phyloP scores from a whole-genome alignment of 2,797 vertebrate species.

The Parotocinclus haroldoi region DNA sequence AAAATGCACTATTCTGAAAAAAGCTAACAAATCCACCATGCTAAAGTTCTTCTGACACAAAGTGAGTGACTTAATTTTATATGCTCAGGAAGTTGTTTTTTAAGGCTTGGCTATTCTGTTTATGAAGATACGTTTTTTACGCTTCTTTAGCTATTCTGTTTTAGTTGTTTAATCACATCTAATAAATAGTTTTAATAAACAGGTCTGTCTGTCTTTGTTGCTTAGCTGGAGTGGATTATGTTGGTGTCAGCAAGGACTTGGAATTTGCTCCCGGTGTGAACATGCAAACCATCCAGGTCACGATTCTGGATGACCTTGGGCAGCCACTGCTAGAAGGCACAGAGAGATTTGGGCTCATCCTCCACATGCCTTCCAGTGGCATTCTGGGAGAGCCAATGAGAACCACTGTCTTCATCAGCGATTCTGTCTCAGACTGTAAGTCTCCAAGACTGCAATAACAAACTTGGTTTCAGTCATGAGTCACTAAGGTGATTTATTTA shows the following conservation, averaged over 20 bases:
- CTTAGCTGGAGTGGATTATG: conserved; percentile 86
- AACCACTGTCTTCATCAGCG: conserved; percentile 82
- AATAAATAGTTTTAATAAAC: too few relatives aligned
- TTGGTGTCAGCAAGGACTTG: conserved; percentile 87
- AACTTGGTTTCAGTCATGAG: too few relatives aligned
- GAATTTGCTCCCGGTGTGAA: conserved; percentile 88
- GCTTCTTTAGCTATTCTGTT: too few relatives aligned
- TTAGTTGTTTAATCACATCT: too few relatives aligned
- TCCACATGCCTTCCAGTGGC: conserved; percentile 83
- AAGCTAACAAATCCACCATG: conserved; percentile 1
- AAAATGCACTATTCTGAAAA: too few relatives aligned
- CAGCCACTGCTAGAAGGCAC: conserved; percentile 83
- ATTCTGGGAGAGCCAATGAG: conserved; percentile 84
- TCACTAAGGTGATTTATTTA: too few relatives aligned
- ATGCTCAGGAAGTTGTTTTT: neutral
- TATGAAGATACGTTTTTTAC: too few relatives aligned
- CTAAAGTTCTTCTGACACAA: neutral
- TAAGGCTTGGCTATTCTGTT: too few relatives aligned
- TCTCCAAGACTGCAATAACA: conserved; percentile 34
- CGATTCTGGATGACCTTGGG: conserved; percentile 88
- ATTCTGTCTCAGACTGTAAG: conserved; percentile 89
- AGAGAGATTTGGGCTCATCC: conserved; percentile 85
- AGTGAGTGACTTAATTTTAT: neutral
- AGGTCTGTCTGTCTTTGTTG: neutral
- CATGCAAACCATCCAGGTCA: conserved; percentile 80